Base-by-base conservation (phyloP, 2,888 invertebrate species). In the Horisme vitalbata region DNA sequence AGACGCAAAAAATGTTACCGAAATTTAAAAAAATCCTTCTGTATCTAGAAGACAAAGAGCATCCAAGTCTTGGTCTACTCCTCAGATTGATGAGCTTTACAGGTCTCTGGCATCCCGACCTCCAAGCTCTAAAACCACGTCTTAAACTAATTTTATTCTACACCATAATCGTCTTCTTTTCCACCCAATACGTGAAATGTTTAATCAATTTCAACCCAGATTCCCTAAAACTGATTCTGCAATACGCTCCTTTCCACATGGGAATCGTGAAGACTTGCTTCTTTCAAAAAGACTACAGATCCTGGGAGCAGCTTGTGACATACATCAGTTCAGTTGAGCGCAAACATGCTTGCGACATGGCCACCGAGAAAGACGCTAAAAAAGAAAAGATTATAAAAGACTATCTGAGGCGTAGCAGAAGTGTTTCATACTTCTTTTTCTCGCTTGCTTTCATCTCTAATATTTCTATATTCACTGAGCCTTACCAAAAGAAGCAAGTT, bases 211-310 rank as follows among this genome's bases (percentile, higher is more conserved):
- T 70, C n/a, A 59, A 68, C 20, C 2, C 48, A 2, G 63, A 56
- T n/a, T 68, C 71, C 1, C 32, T 83, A 0, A 68, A 68, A 34
- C 55, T 73, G 4, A 68, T 83, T 18, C 55, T 83, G 0, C 73
- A 80, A 39, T 78, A 73, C 37, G 74, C 74, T 3, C 82, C 83
- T 1, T 83, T 81, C 46, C 83, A 83, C 41, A 66, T 82, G 55
- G 81, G 80, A 0, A 62, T 80, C 1, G 21, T 75, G 0, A 83
- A 83, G 48, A 43, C 67, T 1, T 71, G 72, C 44, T 69, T 70
- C 34, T 82, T 83, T 34, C 61, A 68, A 43, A 75, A 64, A 45
- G 51, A 79, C 47, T 66, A 75, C 43, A 55, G 59, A 31, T 61
- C 50, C 7, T 83, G 83, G 83, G 52, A 67, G 24, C 55, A 59